Base-by-base conservation (phyloP, 2,113 vertebrate species). In the Pristiophorus japonicus region DNA sequence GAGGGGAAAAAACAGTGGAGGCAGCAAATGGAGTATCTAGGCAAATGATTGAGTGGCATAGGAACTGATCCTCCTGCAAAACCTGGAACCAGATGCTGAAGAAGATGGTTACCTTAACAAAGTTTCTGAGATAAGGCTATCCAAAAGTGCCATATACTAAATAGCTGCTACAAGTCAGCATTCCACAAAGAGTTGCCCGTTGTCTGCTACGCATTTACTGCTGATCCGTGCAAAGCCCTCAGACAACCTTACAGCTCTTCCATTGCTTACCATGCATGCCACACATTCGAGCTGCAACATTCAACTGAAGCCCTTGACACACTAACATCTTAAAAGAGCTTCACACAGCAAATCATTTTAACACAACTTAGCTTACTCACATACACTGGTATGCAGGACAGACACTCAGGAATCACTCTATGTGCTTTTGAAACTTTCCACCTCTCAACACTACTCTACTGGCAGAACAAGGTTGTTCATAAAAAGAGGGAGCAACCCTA, bases 191-290 rank as follows among this genome's bases (percentile, higher is more conserved):
- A n/a, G 87, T 34, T 90, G 87, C 8, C 51, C 30, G 55, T 30
- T 90, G 87, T 51, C 87, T 90, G 87, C 10, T 59, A 90, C 30
- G 12, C 47, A 59, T 90, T 90, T 90, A 90, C 87, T 90, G 87
- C 30, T 90, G 51, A 62, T 90, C 24, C 87, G 55, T 90, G 51
- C 51, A 42, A 81, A 81, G 78, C 78, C 78, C 78, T 81, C 78
- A 22, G 78, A 81, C 78, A 81, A 38, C 38, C 78, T 81, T 81
- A 81, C 6, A 90, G 85, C 51, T 4, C 85, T 90, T 90, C 47
- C 47, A 34, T 90, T 55, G 51, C 87, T 90, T 90, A 59, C 87
- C 47, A 90, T 59, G 51, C 87, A 90, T 90, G 87, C 51, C 87
- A n/a, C 30, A 62, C 87, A 90, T 90, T 90, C 47, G 10, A 59